phyloP scores from a whole-genome alignment of 2,888 invertebrate species.

The Rhamnusium bicolor region DNA sequence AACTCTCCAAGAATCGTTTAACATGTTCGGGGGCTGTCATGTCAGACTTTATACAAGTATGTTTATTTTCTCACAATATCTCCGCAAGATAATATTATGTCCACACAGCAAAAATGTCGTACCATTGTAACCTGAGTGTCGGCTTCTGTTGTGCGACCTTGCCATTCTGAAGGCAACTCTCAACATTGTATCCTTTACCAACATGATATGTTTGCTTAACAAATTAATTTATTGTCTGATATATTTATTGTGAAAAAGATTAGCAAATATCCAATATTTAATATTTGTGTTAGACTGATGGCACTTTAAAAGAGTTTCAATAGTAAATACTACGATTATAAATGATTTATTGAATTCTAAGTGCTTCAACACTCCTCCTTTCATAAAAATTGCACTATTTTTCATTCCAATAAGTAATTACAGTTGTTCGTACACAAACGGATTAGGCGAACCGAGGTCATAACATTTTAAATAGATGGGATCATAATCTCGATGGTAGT shows the following conservation, averaged over 20 bases:
- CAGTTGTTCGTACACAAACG: background rate
- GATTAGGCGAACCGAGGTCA: background rate
- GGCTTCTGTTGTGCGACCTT: slow-evolving; percentile 33
- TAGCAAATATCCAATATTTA: background rate
- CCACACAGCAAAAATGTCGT: slow-evolving; percentile 25
- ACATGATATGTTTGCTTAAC: slow-evolving; percentile 15
- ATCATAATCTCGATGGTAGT: background rate
- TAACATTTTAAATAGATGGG: background rate
- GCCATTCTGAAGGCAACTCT: slow-evolving; percentile 34
- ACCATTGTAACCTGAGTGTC: slow-evolving; percentile 16
- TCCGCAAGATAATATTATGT: slow-evolving; percentile 29
- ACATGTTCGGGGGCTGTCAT: background rate
- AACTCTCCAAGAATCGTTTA: background rate
- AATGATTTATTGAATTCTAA: background rate
- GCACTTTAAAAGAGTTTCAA: background rate
- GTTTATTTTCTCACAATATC: slow-evolving; percentile 17
- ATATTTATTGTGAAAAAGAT: background rate
- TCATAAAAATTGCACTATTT: background rate
- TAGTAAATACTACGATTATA: background rate
- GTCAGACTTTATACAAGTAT: background rate
- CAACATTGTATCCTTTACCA: slow-evolving; percentile 2
- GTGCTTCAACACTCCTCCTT: background rate
- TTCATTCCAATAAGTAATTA: background rate
- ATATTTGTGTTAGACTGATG: background rate
- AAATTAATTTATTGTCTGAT: slow-evolving; percentile 16